Evolutionary conservation across 2,797 vertebrate genomes (phyloP), one percentile per base, ranked within the genome.

Genomic region (Platalea minor): DNA sequence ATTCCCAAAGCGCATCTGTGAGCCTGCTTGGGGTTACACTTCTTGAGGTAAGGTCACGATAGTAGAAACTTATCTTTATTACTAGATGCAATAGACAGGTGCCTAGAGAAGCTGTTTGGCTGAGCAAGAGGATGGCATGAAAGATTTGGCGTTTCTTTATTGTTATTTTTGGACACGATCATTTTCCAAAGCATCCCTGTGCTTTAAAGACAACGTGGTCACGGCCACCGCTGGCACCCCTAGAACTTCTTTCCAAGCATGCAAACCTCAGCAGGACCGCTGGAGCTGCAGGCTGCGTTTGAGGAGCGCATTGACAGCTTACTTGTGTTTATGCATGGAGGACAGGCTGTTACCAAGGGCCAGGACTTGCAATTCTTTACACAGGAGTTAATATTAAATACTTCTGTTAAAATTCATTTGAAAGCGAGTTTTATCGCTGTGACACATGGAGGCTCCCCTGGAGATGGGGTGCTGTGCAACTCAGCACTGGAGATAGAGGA

Each of bases 81-180:
- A n/a, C 37, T 56, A 24, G 1, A 14, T 69, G 14, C 9, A 19
- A 17, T 7, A 29, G 26, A 13, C 11, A 20, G 5, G 10, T 69
- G 24, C 19, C 51, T 41, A 67, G 59, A 65, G 48, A 54, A 91
- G 15, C 7, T 59, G 15, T 51, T 14, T 19, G 33, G 16, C 28
- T 78, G 35, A 82, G 33, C 50, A 39, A 12, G n/a, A 59, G 35
- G 59, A 65, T 0, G 1, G 10, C 35, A 28, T 3, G n/a, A 68
- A 88, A 63, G 37, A 20, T 11, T 13, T 43, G 4, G 64, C 7
- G 0, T 0, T 0, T 0, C 16, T 67, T 82, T 13, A 26, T 2
- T 0, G 6, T 31, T 78, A 7, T n/a, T 85, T 89, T 77, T 73
- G 12, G 10, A 29, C 29, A 48, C 1, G 1, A 17, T 23, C 35